Evolutionary conservation across 1,140 invertebrate species (phyloP).

Genomic region (Magallana angulata): DNA sequence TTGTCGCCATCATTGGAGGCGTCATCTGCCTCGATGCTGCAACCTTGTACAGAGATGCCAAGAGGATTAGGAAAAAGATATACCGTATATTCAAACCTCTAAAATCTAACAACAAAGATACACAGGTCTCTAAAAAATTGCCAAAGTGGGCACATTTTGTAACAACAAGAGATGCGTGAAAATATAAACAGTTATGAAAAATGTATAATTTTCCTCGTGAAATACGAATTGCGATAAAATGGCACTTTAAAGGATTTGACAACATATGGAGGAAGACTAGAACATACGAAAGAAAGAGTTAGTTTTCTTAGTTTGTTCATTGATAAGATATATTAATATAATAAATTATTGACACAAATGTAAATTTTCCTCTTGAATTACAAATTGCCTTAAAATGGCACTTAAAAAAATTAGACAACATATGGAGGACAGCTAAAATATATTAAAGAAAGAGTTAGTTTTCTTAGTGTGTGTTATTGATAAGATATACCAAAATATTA

Average conservation of each 20-base stretch:
- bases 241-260: not conserved
- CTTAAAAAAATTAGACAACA: not conserved
- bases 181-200: not conserved
- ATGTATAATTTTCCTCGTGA: too few species aligned
- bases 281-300: not conserved
- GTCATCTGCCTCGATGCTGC: constrained; percentile 44
- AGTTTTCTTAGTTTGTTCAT: not conserved
- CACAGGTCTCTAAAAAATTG: not conserved
- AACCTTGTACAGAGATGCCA: constrained; percentile 45
- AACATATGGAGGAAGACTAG: not conserved
- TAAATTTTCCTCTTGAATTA: too few species aligned
- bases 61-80: constrained; percentile 21
- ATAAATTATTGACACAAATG: too few species aligned
- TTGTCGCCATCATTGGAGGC: constrained; percentile 36
- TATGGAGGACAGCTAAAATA: not conserved
- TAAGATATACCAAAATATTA: too few species aligned
- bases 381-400: not conserved
- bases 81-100: constrained; percentile 8
- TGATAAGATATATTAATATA: too few species aligned
- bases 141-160: constrained; percentile 23
- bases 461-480: not conserved
- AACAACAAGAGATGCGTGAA: not conserved
- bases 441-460: not conserved
- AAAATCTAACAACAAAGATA: not conserved
- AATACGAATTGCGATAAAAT: not conserved